Conservation (phyloP, 2,888 invertebrate species). For the Polydrusus tereticollis region DNA sequence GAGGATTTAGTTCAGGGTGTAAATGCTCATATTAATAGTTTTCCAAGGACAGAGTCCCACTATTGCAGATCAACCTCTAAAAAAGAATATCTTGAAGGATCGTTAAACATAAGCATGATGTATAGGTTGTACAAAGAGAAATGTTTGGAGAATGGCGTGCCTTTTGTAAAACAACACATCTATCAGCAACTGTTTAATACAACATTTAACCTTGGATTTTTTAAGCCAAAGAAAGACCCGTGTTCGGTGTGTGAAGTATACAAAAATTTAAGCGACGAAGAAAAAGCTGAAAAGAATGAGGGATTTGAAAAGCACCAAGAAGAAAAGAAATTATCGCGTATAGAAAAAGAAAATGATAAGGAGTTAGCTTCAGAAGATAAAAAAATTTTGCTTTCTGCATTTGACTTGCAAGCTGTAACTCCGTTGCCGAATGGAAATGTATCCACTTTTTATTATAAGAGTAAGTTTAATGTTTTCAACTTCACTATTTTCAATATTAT, state of each 20-base stretch:
- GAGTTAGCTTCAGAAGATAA: background rate
- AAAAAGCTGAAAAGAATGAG: background rate
- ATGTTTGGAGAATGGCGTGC: background rate
- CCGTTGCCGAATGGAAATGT: no score
- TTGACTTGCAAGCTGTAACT: no score
- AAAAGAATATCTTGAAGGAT: slow-evolving; percentile 5
- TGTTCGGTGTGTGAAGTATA: background rate
- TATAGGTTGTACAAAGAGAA: slow-evolving; percentile 16
- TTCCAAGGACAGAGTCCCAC: slow-evolving; percentile 10
- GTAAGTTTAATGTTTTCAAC: no score
- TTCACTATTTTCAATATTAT: no score
- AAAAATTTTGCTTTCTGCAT: background rate
- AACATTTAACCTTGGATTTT: slow-evolving; percentile 1
- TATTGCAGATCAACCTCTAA: background rate
- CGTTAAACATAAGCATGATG: background rate
- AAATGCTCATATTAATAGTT: slow-evolving; percentile 13
- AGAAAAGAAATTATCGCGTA: background rate
- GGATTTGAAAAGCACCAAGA: background rate
- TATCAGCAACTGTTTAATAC: slow-evolving; percentile 8
- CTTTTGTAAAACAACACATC: background rate
- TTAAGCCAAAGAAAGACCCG: slow-evolving; percentile 10
- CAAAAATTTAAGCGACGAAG: slow-evolving; percentile 3
- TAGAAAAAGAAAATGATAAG: slow-evolving; percentile 11
- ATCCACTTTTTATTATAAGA: no score
- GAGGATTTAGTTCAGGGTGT: background rate